These are phyloP conservation scores for Empis livida DNA, from an alignment of 2,888 invertebrate species.

Conservation along the genomic window DNA sequence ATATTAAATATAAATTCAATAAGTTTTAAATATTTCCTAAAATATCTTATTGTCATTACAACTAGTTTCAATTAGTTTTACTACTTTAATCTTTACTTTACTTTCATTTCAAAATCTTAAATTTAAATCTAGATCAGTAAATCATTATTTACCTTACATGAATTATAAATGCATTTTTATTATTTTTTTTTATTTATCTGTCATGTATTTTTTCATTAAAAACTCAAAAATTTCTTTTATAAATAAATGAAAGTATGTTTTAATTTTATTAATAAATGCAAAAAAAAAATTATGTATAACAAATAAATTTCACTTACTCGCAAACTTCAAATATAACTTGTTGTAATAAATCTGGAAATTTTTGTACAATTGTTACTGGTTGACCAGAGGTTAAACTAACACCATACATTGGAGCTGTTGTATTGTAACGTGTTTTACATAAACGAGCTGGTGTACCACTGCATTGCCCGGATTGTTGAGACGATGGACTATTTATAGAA, in stretches of 20 bases:
- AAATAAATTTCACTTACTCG: slow-evolving; percentile 54
- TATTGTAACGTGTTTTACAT: slow-evolving; percentile 81
- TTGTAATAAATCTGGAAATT: slow-evolving; percentile 82
- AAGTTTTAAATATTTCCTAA: too few relatives aligned
- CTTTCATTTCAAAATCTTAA: too few relatives aligned
- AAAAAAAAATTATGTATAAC: background rate
- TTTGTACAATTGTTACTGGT: slow-evolving; percentile 86
- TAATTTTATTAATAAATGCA: too few relatives aligned
- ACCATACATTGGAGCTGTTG: slow-evolving; percentile 91
- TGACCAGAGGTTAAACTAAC: slow-evolving; percentile 85
- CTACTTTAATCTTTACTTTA: too few relatives aligned
- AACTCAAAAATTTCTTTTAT: too few relatives aligned
- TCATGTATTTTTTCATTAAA: too few relatives aligned
- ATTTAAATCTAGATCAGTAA: slow-evolving; percentile 10
- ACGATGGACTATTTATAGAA: slow-evolving; percentile 24
- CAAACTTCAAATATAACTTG: slow-evolving; percentile 88
- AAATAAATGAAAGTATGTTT: too few relatives aligned
- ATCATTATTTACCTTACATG: slow-evolving; percentile 5
- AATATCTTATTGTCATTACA: too few relatives aligned
- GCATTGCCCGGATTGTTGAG: slow-evolving; percentile 30
- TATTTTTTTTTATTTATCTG: too few relatives aligned
- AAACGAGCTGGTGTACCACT: slow-evolving; percentile 60
- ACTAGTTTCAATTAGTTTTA: too few relatives aligned
- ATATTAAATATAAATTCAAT: too few relatives aligned
- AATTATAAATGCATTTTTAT: too few relatives aligned